Evolutionary conservation across 2,888 invertebrate genomes (phyloP).

Genomic region (Tuberolachnus salignus): DNA sequence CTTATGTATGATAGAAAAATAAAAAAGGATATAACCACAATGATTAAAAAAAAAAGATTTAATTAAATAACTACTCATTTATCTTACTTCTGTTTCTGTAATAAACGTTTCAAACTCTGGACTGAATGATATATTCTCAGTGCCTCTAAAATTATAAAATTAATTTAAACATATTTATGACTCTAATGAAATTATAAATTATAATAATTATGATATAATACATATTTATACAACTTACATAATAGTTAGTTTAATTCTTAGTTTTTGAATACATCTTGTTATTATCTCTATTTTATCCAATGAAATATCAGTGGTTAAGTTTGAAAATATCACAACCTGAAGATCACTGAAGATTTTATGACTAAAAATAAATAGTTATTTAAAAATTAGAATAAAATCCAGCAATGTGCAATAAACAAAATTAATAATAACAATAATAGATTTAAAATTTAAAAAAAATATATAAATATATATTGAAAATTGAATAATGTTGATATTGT

Average conservation of each 20-base stretch:
- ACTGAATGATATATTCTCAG: conserved; percentile 60
- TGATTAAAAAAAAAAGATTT: not conserved
- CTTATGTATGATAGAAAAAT: not conserved
- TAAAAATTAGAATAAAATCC: not conserved
- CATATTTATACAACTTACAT: conserved; percentile 65
- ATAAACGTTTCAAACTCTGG: conserved; percentile 19
- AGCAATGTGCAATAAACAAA: not conserved
- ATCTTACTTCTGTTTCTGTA: conserved; percentile 27
- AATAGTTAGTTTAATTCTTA: conserved; percentile 69
- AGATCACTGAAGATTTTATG: conserved; percentile 63
- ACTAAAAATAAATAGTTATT: conserved; percentile 59
- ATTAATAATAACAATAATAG: too few species aligned
- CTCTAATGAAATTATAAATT: too few species aligned
- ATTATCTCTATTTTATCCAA: conserved; percentile 66
- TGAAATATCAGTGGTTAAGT: conserved; percentile 67
- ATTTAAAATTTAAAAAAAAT: not conserved
- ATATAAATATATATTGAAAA: too few species aligned
- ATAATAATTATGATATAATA: not conserved
- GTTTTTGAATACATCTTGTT: conserved; percentile 67
- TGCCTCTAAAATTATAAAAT: conserved; percentile 60
- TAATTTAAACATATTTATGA: not conserved
- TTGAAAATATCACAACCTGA: conserved; percentile 72
- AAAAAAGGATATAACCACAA: not conserved
- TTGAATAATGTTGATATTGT: too few species aligned
- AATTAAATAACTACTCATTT: not conserved